A percentile compares a stretch with the other conserved stretches of the same genome.
Conservation (phyloP, 2,888 invertebrate genomes). For the Caenorhabditis doughertyi region DNA sequence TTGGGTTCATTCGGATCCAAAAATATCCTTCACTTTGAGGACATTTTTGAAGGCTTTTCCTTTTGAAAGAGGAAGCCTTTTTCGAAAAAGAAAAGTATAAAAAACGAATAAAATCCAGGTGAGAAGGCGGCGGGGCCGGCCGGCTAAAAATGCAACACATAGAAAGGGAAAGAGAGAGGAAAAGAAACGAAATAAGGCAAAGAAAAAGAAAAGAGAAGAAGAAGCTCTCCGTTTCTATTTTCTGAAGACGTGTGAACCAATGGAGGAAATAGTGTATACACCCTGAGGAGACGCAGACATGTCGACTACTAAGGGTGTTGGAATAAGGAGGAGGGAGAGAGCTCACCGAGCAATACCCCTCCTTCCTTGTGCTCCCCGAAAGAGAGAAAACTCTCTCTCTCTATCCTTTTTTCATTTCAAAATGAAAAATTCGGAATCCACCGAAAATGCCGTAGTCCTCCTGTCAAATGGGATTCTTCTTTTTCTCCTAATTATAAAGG, state of each 20-base stretch:
- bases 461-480: too few relatives aligned
- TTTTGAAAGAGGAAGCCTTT: too few relatives aligned
- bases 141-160: conserved; percentile 1
- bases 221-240: neutral
- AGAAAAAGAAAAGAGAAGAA: neutral
- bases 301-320: conserved; percentile 28
- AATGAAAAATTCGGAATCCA: too few relatives aligned
- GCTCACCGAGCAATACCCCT: conserved; percentile 8
- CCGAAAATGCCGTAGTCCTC: too few relatives aligned
- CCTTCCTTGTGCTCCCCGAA: neutral
- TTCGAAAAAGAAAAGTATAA: too few relatives aligned
- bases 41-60: too few relatives aligned
- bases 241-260: conserved; percentile 3
- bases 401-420: neutral
- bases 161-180: conserved; percentile 6
- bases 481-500: conserved; percentile 25
- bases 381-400: neutral
- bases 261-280: conserved; percentile 3
- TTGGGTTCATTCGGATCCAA: too few relatives aligned
- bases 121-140: neutral
- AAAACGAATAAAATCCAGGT: neutral
- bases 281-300: conserved; percentile 28
- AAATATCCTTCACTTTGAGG: too few relatives aligned
- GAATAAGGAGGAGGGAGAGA: neutral
- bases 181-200: neutral